phyloP scores from a whole-genome alignment of 2,888 invertebrate genomes.

The Thelaira solivaga region DNA sequence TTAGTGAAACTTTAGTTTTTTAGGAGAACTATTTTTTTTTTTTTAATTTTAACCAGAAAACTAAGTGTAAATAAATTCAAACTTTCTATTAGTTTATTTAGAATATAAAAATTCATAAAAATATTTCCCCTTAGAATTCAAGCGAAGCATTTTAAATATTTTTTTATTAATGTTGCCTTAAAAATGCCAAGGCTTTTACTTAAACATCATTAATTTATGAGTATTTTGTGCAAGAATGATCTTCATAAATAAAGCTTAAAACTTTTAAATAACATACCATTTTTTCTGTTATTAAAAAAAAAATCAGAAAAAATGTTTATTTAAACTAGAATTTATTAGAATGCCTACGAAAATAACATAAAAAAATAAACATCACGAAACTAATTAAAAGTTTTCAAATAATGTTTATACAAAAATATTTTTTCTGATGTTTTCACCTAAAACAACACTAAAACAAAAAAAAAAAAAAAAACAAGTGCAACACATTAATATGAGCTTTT shows the following conservation, averaged over 20 bases:
- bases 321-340: constrained; percentile 19
- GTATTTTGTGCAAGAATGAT: neutral
- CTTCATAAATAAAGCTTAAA: constrained; percentile 18
- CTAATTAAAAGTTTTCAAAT: constrained; percentile 55
- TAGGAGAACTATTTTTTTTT: no score
- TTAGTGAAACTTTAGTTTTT: no score
- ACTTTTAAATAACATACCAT: constrained; percentile 15
- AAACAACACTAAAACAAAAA: constrained; percentile 5
- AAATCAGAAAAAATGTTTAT: no score
- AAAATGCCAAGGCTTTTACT: constrained; percentile 27
- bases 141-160: neutral
- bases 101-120: no score
- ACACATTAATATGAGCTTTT: constrained; percentile 42
- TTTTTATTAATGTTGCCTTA: neutral
- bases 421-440: constrained; percentile 28
- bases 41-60: no score
- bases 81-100: no score
- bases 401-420: constrained; percentile 24
- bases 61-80: no score
- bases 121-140: neutral
- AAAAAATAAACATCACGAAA: constrained; percentile 50
- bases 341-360: constrained; percentile 14
- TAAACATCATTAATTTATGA: neutral
- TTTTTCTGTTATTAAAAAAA: neutral
- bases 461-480: constrained; percentile 6